Evolutionary conservation across 2,113 vertebrate genomes (phyloP).

Genomic region (Herpetotheres cachinnans): DNA sequence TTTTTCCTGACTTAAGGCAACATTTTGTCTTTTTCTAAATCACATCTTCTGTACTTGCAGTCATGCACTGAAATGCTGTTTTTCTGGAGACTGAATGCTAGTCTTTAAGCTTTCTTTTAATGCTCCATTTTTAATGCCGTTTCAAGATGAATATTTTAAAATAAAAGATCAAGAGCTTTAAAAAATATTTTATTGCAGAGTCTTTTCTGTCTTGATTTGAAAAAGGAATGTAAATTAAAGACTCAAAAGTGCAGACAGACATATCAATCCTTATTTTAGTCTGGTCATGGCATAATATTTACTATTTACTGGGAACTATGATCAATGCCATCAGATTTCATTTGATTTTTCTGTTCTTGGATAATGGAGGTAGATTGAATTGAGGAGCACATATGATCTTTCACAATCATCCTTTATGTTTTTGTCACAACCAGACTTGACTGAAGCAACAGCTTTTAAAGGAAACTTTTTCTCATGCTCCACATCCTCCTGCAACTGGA

Average conservation of each 20-base stretch:
- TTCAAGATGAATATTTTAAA: background rate
- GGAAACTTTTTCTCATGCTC: background rate
- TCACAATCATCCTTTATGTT: background rate
- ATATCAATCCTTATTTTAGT: background rate
- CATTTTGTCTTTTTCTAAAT: background rate
- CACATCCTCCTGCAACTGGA: background rate
- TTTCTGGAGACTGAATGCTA: background rate
- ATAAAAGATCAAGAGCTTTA: background rate
- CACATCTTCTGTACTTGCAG: background rate
- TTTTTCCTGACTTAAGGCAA: background rate
- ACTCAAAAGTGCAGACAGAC: background rate
- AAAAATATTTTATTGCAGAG: background rate
- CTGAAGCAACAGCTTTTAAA: background rate
- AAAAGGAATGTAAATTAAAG: background rate
- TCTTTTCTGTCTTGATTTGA: background rate
- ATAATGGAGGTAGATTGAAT: background rate
- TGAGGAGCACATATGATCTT: background rate
- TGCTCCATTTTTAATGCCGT: background rate
- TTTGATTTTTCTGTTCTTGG: background rate
- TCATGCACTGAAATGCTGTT: accelerated
- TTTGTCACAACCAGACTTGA: background rate
- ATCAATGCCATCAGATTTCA: background rate
- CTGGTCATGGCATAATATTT: background rate
- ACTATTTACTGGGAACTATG: background rate
- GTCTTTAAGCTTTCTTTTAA: background rate